phyloP scores from a whole-genome alignment of 23 tunicate genomes.

The Trididemnum nubilum region DNA sequence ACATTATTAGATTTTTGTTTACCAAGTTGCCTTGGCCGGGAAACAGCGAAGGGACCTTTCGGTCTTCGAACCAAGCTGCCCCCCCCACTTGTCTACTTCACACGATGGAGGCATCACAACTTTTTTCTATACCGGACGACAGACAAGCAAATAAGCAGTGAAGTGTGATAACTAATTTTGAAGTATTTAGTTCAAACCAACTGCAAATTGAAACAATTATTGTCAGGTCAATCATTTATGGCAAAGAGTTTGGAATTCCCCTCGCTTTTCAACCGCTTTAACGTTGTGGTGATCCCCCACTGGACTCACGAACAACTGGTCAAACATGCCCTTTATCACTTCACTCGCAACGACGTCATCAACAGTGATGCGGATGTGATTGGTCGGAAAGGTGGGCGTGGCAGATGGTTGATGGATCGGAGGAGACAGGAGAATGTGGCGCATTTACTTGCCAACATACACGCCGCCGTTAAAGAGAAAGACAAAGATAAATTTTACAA shows the following conservation, averaged over 20 bases:
- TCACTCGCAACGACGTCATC: constrained; percentile 35
- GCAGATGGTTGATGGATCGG: constrained; percentile 60
- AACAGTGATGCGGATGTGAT: constrained; percentile 36
- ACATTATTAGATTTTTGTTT: too few relatives aligned
- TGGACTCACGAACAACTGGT: constrained; percentile 91
- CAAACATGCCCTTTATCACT: constrained; percentile 74
- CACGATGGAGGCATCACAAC: too few relatives aligned
- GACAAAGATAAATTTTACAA: constrained; percentile 75
- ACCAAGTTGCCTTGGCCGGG: too few relatives aligned
- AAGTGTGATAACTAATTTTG: too few relatives aligned
- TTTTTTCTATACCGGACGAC: too few relatives aligned
- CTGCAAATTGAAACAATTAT: too few relatives aligned
- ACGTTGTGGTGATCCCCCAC: constrained; percentile 54
- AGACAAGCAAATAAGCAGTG: too few relatives aligned
- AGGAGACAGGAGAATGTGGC: constrained; percentile 74
- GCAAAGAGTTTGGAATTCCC: constrained; percentile 90
- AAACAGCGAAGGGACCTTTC: too few relatives aligned
- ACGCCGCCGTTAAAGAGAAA: constrained; percentile 63
- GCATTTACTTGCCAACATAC: constrained; percentile 85
- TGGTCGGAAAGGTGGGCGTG: constrained; percentile 24
- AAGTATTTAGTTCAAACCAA: too few relatives aligned
- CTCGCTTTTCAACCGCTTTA: constrained; percentile 69
- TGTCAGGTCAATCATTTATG: constrained; percentile 68
- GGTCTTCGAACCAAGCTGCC: too few relatives aligned
- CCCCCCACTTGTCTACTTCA: too few relatives aligned